Conservation (phyloP, 2,113 vertebrate species). For the Hemibagrus wyckioides region DNA sequence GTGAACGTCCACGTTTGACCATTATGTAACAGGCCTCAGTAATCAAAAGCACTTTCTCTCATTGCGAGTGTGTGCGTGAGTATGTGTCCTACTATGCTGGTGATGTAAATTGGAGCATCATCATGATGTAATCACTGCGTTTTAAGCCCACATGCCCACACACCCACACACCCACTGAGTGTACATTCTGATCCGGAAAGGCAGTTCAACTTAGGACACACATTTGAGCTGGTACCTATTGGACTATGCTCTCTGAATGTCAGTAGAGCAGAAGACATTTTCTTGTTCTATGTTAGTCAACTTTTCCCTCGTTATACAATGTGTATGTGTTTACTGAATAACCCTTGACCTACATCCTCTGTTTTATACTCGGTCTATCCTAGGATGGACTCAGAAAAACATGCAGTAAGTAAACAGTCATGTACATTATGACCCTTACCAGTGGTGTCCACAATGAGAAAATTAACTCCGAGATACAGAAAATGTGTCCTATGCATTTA, state of each 20-base stretch:
- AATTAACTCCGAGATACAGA: neutral
- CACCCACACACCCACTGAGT: slow-evolving; percentile 24
- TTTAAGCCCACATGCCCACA: slow-evolving; percentile 39
- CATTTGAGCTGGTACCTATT: neutral
- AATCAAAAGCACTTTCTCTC: slow-evolving; percentile 53
- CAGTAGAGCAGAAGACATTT: neutral
- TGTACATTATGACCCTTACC: neutral
- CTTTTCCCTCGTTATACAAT: neutral
- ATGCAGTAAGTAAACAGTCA: neutral
- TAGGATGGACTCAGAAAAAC: neutral
- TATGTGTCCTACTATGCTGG: slow-evolving; percentile 44
- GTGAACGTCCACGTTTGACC: slow-evolving; percentile 50
- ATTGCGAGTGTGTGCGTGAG: neutral
- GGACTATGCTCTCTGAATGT: neutral
- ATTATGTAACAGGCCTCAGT: slow-evolving; percentile 66
- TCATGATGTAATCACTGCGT: slow-evolving; percentile 42
- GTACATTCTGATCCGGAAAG: slow-evolving; percentile 44
- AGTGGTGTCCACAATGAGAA: neutral
- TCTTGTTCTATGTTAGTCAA: neutral
- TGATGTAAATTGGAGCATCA: slow-evolving; percentile 53
- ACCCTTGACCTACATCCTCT: neutral
- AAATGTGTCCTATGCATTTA: neutral
- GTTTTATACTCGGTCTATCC: neutral
- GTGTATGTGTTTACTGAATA: no score
- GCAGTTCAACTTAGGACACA: slow-evolving; percentile 38